Base-by-base conservation (phyloP, 2,888 invertebrate genomes). In the Cryptosula pallasiana region DNA sequence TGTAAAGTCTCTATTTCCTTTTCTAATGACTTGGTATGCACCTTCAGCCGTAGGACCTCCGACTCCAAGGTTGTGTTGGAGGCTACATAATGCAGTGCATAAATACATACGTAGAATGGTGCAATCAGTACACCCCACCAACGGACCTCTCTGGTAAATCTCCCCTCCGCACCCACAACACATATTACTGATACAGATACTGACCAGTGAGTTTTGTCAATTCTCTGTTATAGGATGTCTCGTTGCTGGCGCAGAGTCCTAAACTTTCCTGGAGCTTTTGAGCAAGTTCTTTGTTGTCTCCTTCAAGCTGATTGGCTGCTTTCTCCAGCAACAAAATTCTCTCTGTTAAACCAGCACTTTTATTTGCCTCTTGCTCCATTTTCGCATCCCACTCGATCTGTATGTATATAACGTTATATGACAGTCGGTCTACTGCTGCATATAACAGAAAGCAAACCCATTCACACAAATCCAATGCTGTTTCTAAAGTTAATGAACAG, bases 1-100 rank as follows among this genome's bases (percentile, higher is more conserved):
- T 63, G 63, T 16, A 63, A 32, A 34, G 63, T 16, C 32, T 74
- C 76, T 69, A 79, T 72, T 45, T 75, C 77, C 23, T 78, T 77
- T 55, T 78, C 78, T 35, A 79, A 74, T 70, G 76, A 77, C 54
- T 81, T 80, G 71, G 76, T 76, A 69, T 81, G 79, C 5, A 75
- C 73, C 73, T 74, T 77, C 71, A 78, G 78, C 69, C 79, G 79
- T n/a, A 80, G 80, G 57, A 80, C 72, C 34, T 77, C 72, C 71
- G 80, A 78, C 71, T 81, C 79, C 72, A 79, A 35, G 2, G 3
- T 3, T 16, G 27, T 3, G 34, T 63, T 63, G 63, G 63, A 63
- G 34, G 32, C 63, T 63, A 55, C 5, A 55, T 23, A 55, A 23
- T n/a, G 25, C n/a, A n/a, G n/a, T n/a, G n/a, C n/a, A n/a, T n/a